Conservation (phyloP, 2,888 invertebrate genomes). For the Lypha dubia region DNA sequence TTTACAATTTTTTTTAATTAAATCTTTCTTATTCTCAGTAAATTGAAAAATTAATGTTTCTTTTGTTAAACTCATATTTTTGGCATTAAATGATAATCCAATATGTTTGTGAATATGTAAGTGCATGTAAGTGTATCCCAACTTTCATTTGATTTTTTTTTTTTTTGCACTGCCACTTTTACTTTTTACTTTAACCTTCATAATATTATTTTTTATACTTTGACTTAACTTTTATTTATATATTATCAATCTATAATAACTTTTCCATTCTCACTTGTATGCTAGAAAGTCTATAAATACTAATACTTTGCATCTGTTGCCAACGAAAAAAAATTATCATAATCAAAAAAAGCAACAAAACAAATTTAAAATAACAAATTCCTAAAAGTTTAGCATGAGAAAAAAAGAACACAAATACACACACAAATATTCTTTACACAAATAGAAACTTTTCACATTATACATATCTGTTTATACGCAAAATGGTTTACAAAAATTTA, state of each 20-base stretch:
- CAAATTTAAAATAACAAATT: constrained; percentile 6
- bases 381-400: neutral
- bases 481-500: neutral
- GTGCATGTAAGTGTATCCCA: no score
- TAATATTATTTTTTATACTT: neutral
- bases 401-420: no score
- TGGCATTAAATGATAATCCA: no score
- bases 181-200: neutral
- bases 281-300: neutral
- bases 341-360: neutral
- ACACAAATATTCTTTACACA: neutral
- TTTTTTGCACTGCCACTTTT: no score
- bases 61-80: no score
- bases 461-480: constrained; percentile 8
- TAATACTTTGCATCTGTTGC: constrained; percentile 4
- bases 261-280: neutral
- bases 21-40: no score
- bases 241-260: neutral
- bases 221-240: neutral
- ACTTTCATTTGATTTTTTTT: no score
- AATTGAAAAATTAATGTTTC: no score
- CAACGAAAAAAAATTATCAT: neutral
- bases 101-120: no score
- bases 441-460: constrained; percentile 17
- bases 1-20: no score